Evolutionary conservation across 2,797 vertebrate genomes (phyloP).

Genomic region (Crenuchus spilurus): DNA sequence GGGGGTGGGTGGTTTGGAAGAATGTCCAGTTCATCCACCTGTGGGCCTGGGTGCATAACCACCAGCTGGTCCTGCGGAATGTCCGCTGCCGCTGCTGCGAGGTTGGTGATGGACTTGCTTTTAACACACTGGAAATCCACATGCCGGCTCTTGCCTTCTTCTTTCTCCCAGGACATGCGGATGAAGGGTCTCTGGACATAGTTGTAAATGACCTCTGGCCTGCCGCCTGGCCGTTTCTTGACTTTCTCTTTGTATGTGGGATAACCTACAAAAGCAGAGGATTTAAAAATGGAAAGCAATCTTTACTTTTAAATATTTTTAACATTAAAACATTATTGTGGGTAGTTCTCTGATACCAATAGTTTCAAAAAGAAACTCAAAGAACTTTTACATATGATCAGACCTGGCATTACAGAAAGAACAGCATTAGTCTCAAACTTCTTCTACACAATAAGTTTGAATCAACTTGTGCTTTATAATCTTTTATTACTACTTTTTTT

Average conservation of each 20-base stretch:
- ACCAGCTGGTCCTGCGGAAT: slow-evolving; percentile 96
- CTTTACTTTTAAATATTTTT: too few relatives aligned
- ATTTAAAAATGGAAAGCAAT: background rate
- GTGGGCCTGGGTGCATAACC: slow-evolving; percentile 91
- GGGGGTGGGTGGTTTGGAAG: slow-evolving; percentile 87
- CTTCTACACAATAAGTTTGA: too few relatives aligned
- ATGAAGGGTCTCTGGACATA: slow-evolving; percentile 97
- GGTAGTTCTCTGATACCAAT: background rate
- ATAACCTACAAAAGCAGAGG: slow-evolving; percentile 79
- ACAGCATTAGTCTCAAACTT: too few relatives aligned
- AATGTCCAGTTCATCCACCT: slow-evolving; percentile 95
- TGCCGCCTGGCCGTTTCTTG: slow-evolving; percentile 92
- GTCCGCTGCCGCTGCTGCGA: slow-evolving; percentile 92
- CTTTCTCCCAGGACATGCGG: slow-evolving; percentile 98
- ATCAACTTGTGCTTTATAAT: too few relatives aligned
- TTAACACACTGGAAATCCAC: slow-evolving; percentile 98
- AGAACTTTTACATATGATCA: background rate
- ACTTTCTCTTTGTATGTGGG: slow-evolving; percentile 98
- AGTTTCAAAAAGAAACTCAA: background rate
- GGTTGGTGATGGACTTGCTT: slow-evolving; percentile 96
- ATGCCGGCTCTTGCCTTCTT: slow-evolving; percentile 95
- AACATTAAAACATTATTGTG: too few relatives aligned
- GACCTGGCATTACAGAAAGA: background rate
- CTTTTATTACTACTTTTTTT: too few relatives aligned
- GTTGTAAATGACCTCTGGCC: slow-evolving; percentile 97